Percentiles rank a stretch among this genome's conserved stretches.
These are phyloP conservation scores for Hypomesus transpacificus DNA, from an alignment of 2,113 vertebrate species.

Conservation along the genomic window DNA sequence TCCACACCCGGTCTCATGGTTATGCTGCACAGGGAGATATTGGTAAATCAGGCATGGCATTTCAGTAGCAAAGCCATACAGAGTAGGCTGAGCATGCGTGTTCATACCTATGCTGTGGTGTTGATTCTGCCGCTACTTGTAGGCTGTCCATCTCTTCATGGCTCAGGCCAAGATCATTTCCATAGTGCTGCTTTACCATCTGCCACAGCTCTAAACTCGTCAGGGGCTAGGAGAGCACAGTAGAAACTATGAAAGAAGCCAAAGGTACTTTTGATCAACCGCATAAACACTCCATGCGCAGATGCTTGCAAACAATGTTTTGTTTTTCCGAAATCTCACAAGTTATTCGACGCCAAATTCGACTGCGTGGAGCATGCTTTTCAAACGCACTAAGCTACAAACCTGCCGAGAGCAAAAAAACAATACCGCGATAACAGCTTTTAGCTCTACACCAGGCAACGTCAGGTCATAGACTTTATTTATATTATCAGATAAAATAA, in stretches of 20 bases:
- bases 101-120: slow-evolving; percentile 75
- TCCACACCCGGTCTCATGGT: slow-evolving; percentile 49
- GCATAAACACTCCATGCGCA: not conserved
- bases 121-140: slow-evolving; percentile 72
- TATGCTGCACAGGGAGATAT: slow-evolving; percentile 43
- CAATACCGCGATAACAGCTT: no score
- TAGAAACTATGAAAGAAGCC: not conserved
- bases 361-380: no score
- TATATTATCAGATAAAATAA: no score
- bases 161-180: slow-evolving; percentile 85
- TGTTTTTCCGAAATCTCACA: no score
- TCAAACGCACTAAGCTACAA: not conserved
- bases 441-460: no score
- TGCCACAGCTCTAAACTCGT: slow-evolving; percentile 83
- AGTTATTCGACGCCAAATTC: no score
- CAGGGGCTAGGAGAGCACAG: slow-evolving; percentile 70
- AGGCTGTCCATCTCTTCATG: slow-evolving; percentile 89
- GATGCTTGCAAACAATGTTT: not conserved
- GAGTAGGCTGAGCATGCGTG: not conserved
- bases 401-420: not conserved
- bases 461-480: no score
- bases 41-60: not conserved
- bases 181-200: slow-evolving; percentile 91
- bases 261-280: no score
- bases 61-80: not conserved